These are phyloP conservation scores for Picus viridis DNA, from an alignment of 2,797 vertebrate genomes.

Conservation along the genomic window DNA sequence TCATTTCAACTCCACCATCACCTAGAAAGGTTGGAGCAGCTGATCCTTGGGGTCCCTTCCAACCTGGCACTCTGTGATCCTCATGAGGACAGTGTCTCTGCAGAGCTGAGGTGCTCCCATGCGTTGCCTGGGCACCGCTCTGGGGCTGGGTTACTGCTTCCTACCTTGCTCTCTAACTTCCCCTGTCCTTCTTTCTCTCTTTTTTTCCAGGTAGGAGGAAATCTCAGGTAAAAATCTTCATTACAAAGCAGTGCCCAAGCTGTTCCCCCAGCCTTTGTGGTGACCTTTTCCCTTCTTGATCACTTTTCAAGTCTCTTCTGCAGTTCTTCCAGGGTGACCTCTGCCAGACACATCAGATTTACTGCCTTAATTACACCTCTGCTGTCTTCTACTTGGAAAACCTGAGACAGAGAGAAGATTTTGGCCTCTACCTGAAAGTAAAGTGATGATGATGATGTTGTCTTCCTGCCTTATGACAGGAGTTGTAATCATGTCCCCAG, in stretches of 20 bases:
- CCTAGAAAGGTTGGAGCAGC: no score
- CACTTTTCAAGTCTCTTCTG: constrained; percentile 30
- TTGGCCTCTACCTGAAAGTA: constrained; percentile 91
- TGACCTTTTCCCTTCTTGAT: not conserved
- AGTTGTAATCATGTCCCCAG: not conserved
- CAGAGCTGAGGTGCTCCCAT: not conserved
- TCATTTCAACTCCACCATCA: no score
- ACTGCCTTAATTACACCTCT: constrained; percentile 91
- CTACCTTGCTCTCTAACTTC: not conserved
- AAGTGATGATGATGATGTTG: not conserved
- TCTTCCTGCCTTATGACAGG: not conserved
- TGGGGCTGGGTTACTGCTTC: not conserved
- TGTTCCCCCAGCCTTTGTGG: not conserved
- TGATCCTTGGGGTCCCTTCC: no score
- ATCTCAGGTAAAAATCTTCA: not conserved
- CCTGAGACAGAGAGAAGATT: constrained; percentile 89
- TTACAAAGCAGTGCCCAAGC: not conserved
- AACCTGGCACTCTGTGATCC: not conserved
- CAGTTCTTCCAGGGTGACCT: constrained; percentile 88
- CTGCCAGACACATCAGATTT: constrained; percentile 90
- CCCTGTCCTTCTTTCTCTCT: not conserved
- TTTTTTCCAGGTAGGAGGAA: not conserved
- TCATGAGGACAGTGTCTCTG: not conserved
- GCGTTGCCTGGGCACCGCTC: not conserved
- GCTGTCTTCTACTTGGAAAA: constrained; percentile 90